Conservation (phyloP, 1,140 invertebrate genomes). For the Aphidius ervi region DNA sequence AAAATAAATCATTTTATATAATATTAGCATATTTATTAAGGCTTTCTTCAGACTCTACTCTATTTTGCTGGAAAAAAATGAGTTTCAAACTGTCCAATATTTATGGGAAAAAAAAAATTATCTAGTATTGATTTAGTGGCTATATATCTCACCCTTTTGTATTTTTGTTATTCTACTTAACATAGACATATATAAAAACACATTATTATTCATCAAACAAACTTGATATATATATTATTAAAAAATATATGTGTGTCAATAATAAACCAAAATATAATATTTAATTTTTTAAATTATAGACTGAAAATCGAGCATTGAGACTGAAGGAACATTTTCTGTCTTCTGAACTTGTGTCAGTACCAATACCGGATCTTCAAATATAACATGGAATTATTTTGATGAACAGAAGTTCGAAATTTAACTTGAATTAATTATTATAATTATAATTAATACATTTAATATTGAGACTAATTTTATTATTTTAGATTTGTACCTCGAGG, state of each 20-base stretch:
- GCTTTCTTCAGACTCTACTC: too few species aligned
- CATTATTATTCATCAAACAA: too few species aligned
- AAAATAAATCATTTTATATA: too few species aligned
- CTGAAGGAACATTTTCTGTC: constrained; percentile 59
- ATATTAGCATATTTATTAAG: too few species aligned
- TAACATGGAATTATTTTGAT: constrained; percentile 79
- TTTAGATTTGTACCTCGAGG: constrained; percentile 78
- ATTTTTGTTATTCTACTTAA: not conserved
- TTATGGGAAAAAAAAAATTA: too few species aligned
- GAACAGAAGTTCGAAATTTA: constrained; percentile 55
- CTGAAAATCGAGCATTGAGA: constrained; percentile 66
- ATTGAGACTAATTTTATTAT: constrained; percentile 16
- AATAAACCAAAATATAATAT: too few species aligned
- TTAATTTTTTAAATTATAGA: constrained; percentile 12
- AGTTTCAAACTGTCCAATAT: too few species aligned
- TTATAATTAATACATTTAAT: not conserved
- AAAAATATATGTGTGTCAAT: not conserved
- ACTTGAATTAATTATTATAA: not conserved
- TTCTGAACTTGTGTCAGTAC: constrained; percentile 47
- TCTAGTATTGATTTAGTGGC: too few species aligned
- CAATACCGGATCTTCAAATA: constrained; percentile 47
- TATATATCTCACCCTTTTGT: not conserved
- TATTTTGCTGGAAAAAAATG: too few species aligned
- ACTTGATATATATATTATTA: not conserved
- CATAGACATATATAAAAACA: too few species aligned